These are phyloP conservation scores for Dufourea novaeangliae DNA, from an alignment of 1,140 invertebrate genomes.

Conservation along the genomic window DNA sequence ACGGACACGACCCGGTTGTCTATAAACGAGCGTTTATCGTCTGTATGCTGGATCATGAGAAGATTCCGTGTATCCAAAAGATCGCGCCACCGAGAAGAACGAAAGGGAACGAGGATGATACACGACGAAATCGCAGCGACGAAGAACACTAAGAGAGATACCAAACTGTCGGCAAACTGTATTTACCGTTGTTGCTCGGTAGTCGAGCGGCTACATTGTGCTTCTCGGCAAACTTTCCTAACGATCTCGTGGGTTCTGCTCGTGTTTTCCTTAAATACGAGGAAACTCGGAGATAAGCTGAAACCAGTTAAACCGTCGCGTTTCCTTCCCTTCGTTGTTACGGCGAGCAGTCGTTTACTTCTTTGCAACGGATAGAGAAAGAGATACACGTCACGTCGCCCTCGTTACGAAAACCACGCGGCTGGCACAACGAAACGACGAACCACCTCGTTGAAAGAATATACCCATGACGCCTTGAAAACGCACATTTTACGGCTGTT, in stretches of 20 bases:
- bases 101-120: too few species aligned
- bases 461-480: too few species aligned
- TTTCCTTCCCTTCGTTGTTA: slow-evolving; percentile 27
- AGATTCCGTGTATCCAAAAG: too few species aligned
- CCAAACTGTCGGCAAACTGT: too few species aligned
- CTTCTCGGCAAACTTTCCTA: slow-evolving; percentile 60
- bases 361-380: not conserved
- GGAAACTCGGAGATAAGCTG: slow-evolving; percentile 66
- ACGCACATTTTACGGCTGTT: too few species aligned
- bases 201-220: slow-evolving; percentile 39
- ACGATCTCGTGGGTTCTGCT: slow-evolving; percentile 60
- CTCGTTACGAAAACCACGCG: not conserved
- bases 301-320: slow-evolving; percentile 63
- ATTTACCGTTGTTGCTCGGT: not conserved
- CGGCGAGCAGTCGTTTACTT: slow-evolving; percentile 59
- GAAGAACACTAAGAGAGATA: too few species aligned
- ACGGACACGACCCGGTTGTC: too few species aligned
- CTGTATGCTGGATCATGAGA: too few species aligned
- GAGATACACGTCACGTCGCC: not conserved
- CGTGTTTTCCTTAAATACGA: slow-evolving; percentile 67
- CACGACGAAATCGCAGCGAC: too few species aligned
- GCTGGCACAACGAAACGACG: not conserved
- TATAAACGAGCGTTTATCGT: too few species aligned
- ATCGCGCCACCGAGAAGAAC: not conserved
- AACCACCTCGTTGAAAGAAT: not conserved